Evolutionary conservation across 2,888 invertebrate genomes (phyloP).

Genomic region (Polietes domitor): DNA sequence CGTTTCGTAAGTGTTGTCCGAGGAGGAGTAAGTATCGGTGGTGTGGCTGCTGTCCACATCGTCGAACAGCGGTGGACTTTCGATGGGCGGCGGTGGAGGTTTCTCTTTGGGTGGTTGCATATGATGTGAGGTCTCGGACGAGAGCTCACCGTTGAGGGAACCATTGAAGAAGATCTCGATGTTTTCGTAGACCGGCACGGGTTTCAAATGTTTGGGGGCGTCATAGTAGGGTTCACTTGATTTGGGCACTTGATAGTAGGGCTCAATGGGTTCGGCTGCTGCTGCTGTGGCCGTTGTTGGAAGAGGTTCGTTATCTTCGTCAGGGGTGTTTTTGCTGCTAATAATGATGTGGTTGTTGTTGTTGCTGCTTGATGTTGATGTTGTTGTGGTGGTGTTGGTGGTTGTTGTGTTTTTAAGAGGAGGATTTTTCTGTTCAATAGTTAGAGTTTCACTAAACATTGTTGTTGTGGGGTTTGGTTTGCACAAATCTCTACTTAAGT

Average conservation of each 20-base stretch:
- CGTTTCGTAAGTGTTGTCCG: conserved; percentile 79
- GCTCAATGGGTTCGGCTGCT: conserved; percentile 67
- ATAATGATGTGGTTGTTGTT: conserved; percentile 54
- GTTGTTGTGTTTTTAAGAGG: conserved; percentile 44
- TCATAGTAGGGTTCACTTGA: conserved; percentile 80
- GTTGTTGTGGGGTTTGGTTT: conserved; percentile 6
- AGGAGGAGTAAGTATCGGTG: conserved; percentile 75
- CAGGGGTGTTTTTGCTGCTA: background rate
- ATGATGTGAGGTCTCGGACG: conserved; percentile 60
- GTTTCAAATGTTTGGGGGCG: conserved; percentile 80
- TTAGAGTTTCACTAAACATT: conserved; percentile 24
- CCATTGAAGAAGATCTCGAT: conserved; percentile 82
- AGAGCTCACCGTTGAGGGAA: conserved; percentile 62
- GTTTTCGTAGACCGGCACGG: conserved; percentile 84
- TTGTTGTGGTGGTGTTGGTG: conserved; percentile 50
- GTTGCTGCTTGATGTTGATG: conserved; percentile 46
- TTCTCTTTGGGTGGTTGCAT: conserved; percentile 92
- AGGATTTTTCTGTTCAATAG: conserved; percentile 29
- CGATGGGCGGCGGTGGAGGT: conserved; percentile 89
- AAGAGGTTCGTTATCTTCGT: background rate
- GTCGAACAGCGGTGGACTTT: conserved; percentile 74
- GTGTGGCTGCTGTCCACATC: conserved; percentile 63
- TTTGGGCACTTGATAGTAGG: conserved; percentile 81
- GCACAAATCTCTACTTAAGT: background rate
- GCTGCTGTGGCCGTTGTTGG: conserved; percentile 30